Evolutionary conservation across 1,140 invertebrate species (phyloP), one percentile per base, ranked within the genome.

Genomic region (Drosophila mauritiana): DNA sequence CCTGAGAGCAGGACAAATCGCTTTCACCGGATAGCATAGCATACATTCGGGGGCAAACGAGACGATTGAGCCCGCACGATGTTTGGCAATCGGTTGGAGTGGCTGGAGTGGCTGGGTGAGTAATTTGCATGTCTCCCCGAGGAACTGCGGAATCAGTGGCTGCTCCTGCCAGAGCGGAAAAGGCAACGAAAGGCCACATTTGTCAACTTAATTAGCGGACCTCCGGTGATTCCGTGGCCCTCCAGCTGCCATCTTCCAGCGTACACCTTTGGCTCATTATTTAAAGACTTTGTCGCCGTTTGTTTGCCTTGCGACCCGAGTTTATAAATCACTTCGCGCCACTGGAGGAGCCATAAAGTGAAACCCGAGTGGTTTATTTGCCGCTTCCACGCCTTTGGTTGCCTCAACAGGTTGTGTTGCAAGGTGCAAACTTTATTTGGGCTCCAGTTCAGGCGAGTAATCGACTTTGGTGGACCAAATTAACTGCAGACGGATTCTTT

Each of bases 251-350:
- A 17, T 5, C 42, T 10, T 45, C 15, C 42, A 15, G 81, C 73
- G 78, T 86, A 78, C 81, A 85, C 81, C 81, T 81, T 85, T 86
- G 49, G 39, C 78, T 85, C 78, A 85, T 86, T 86, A 86, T 81
- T 81, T 78, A 81, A 74, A 49, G 63, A 55, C 25, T 62, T 39
- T 36, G 73, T 56, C 56, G 49, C 17, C 17, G 70, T 64, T 83
- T 83, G 73, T 84, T 80, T 72, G 52, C 48, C 45, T 31, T 11
- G 22, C 15, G 62, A 59, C 45, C 17, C 20, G 36, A 42, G 39
- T 67, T 67, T 48, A 76, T 76, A 76, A 76, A 76, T 76, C 72
- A 75, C 22, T 25, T 25, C 37, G 46, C 31, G 36, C 13, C 53
- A 57, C 59, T 74, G 36, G 36, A 52, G 42, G 22, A 40, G n/a